Conservation (phyloP, 2,888 invertebrate genomes). For the Drosophila emarginata region DNA sequence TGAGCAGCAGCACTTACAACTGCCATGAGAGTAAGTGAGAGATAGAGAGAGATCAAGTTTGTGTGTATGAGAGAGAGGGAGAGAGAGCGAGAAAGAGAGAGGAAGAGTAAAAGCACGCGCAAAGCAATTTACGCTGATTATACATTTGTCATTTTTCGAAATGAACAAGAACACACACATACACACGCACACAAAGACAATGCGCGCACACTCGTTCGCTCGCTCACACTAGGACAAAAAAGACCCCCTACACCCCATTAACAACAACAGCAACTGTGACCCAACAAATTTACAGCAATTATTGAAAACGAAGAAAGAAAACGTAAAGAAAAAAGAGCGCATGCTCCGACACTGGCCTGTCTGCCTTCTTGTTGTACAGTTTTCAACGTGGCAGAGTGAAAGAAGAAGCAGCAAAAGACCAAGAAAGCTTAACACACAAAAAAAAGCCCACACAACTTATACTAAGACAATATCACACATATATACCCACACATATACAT, state of each 20-base stretch:
- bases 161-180: constrained; percentile 43
- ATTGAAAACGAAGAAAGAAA: constrained; percentile 41
- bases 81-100: constrained; percentile 38
- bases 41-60: constrained; percentile 6
- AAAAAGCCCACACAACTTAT: constrained; percentile 37
- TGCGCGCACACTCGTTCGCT: constrained; percentile 53
- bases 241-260: constrained; percentile 14
- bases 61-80: constrained; percentile 30
- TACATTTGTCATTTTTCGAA: constrained; percentile 71
- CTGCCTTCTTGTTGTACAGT: constrained; percentile 54
- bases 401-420: constrained; percentile 29
- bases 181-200: constrained; percentile 20
- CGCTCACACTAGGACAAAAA: constrained; percentile 40
- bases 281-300: constrained; percentile 49
- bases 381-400: constrained; percentile 48
- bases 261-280: constrained; percentile 25
- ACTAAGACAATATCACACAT: constrained; percentile 19
- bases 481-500: constrained; percentile 12
- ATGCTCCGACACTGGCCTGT: constrained; percentile 49
- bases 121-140: constrained; percentile 70
- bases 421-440: constrained; percentile 26
- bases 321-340: constrained; percentile 55
- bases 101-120: constrained; percentile 62
- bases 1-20: constrained; percentile 33
- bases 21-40: constrained; percentile 20